Conservation (phyloP, 2,888 invertebrate genomes). For the Cerastis rubricosa region DNA sequence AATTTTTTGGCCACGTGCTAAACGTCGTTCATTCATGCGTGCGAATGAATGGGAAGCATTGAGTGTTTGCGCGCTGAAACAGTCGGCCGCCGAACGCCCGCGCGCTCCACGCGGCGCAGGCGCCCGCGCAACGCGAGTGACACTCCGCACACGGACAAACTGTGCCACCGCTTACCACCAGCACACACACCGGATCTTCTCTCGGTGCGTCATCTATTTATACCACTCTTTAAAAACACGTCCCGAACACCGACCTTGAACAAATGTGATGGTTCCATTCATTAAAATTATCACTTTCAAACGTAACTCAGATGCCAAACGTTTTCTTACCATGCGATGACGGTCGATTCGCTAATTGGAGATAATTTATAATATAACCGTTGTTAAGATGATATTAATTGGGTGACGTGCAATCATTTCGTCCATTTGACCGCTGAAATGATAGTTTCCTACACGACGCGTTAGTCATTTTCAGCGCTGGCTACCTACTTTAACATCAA, state of each 20-base stretch:
- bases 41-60: slow-evolving; percentile 83
- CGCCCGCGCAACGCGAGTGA: slow-evolving; percentile 74
- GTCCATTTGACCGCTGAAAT: slow-evolving; percentile 64
- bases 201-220: slow-evolving; percentile 85
- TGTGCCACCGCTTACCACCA: slow-evolving; percentile 70
- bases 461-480: slow-evolving; percentile 36
- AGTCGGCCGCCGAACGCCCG: slow-evolving; percentile 85
- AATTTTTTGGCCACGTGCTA: slow-evolving; percentile 83
- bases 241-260: slow-evolving; percentile 80
- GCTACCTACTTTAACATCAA: slow-evolving; percentile 25
- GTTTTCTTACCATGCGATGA: slow-evolving; percentile 70
- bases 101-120: slow-evolving; percentile 82
- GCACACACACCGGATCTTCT: slow-evolving; percentile 77
- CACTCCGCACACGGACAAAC: slow-evolving; percentile 56
- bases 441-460: slow-evolving; percentile 51
- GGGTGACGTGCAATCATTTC: slow-evolving; percentile 76
- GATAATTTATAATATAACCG: slow-evolving; percentile 74
- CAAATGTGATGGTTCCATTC: slow-evolving; percentile 78
- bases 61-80: slow-evolving; percentile 73
- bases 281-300: slow-evolving; percentile 76
- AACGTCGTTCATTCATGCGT: slow-evolving; percentile 86
- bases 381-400: slow-evolving; percentile 74
- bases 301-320: slow-evolving; percentile 68
- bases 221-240: slow-evolving; percentile 74
- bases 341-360: slow-evolving; percentile 76